A percentile compares a stretch with the other conserved stretches of the same genome.
These are phyloP conservation scores for Clarias macrocephalus DNA, from an alignment of 2,113 vertebrate genomes.

Conservation along the genomic window DNA sequence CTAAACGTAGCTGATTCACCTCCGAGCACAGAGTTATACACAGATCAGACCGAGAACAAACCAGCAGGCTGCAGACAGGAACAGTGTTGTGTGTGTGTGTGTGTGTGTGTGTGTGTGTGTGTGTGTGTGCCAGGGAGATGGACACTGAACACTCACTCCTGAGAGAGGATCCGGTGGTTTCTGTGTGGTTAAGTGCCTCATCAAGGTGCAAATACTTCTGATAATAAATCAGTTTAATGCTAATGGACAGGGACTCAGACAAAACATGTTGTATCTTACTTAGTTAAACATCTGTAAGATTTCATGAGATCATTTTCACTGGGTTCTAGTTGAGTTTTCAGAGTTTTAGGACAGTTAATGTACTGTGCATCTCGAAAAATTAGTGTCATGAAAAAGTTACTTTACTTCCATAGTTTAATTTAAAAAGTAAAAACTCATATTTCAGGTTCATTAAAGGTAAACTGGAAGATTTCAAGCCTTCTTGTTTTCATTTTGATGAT, in stretches of 20 bases:
- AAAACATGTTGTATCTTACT: too few relatives aligned
- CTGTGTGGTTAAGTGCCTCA: not conserved
- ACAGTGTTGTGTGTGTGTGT: not conserved
- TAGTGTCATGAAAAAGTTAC: too few relatives aligned
- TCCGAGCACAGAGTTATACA: not conserved
- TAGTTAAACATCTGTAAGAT: too few relatives aligned
- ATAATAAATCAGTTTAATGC: not conserved
- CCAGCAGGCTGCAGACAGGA: not conserved
- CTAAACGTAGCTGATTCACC: not conserved
- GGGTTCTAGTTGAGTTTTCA: too few relatives aligned
- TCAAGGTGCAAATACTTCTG: not conserved
- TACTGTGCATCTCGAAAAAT: too few relatives aligned
- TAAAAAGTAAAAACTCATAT: too few relatives aligned
- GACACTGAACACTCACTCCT: not conserved
- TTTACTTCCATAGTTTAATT: too few relatives aligned
- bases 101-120: not conserved
- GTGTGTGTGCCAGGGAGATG: not conserved
- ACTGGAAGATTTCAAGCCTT: too few relatives aligned
- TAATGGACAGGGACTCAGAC: too few relatives aligned
- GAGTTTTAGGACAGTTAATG: not conserved
- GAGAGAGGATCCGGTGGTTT: not conserved
- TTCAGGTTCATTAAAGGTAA: too few relatives aligned
- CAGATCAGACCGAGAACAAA: not conserved
- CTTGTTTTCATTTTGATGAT: too few relatives aligned
- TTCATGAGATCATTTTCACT: too few relatives aligned